Percentiles rank a stretch among this genome's conserved stretches.
Conservation (phyloP, 2,113 vertebrate species). For the Polypterus bichir region DNA sequence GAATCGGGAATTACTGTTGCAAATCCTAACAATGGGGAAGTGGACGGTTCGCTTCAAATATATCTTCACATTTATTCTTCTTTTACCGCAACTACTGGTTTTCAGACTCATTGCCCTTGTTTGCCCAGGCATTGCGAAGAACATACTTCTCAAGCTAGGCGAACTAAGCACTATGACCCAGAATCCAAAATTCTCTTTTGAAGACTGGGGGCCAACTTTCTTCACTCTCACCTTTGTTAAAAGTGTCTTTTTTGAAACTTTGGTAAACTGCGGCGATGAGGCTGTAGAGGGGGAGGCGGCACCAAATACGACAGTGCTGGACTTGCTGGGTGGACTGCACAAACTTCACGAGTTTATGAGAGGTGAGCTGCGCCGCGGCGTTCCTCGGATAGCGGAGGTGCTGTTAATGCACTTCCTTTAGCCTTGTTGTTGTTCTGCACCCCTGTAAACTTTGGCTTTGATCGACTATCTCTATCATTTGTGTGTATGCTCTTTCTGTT, state of each 20-base stretch:
- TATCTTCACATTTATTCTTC: conserved; percentile 3
- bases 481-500: neutral
- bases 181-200: conserved; percentile 62
- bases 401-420: neutral
- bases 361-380: conserved; percentile 39
- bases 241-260: conserved; percentile 44
- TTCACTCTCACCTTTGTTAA: conserved; percentile 45
- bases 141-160: conserved; percentile 44
- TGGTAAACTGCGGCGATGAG: conserved; percentile 58
- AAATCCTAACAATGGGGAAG: conserved; percentile 20
- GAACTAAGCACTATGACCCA: conserved; percentile 44
- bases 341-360: conserved; percentile 50
- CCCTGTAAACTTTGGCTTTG: neutral
- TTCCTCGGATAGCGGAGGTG: neutral
- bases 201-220: conserved; percentile 73
- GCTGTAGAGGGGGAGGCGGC: conserved; percentile 49
- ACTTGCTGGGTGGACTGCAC: conserved; percentile 29
- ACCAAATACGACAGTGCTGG: conserved; percentile 60
- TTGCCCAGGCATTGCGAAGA: conserved; percentile 49
- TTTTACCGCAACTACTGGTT: neutral
- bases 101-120: conserved; percentile 43
- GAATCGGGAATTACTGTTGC: conserved; percentile 30
- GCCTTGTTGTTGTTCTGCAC: neutral
- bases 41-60: conserved; percentile 16
- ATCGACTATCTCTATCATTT: neutral